Base-by-base conservation (phyloP, 2,888 invertebrate genomes). In the Tenthredo mesomela region DNA sequence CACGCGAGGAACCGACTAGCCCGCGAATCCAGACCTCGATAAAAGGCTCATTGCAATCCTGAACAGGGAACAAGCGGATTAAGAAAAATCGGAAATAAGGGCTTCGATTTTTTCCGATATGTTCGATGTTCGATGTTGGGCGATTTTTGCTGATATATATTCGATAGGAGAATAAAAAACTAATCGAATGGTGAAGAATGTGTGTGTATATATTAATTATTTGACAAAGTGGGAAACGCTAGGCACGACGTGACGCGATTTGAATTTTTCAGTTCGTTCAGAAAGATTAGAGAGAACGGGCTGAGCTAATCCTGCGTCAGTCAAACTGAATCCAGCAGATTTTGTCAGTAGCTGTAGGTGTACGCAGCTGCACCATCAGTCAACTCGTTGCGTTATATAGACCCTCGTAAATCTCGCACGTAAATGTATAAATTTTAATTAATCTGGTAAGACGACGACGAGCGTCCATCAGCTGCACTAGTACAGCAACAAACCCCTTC, bases 261-360 rank as follows among this genome's bases (percentile, higher is more conserved):
- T 25, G 33, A 67, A 86, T 86, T 75, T 87, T 89, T 88, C 87
- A 88, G 87, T 87, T 86, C 86, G 85, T 84, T 67, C 67, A 67
- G 85, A 82, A 84, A 82, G 67, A 85, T 54, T 84, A 75, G n/a
- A 67, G 86, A 85, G 71, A 84, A 86, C 85, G 86, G 87, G 89
- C 87, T 89, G 77, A 83, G 77, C 86, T 89, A 87, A 89, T 89
- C 88, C 87, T 50, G 73, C 88, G 88, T 89, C 89, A 87, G 86
- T 89, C 87, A 89, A 47, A 47, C 84, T 84, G 88, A 89, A 89
- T 88, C 88, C 87, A 7, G 85, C 84, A 85, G 86, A 88, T 87
- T 87, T 86, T 84, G 75, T 71, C 61, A 82, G 86, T 67, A 67
- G 67, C 58, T 58, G 67, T 61, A 61, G 61, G 61, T 61, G 67